These are phyloP conservation scores for Festucalex cinctus DNA, from an alignment of 2,113 vertebrate species.

Conservation along the genomic window DNA sequence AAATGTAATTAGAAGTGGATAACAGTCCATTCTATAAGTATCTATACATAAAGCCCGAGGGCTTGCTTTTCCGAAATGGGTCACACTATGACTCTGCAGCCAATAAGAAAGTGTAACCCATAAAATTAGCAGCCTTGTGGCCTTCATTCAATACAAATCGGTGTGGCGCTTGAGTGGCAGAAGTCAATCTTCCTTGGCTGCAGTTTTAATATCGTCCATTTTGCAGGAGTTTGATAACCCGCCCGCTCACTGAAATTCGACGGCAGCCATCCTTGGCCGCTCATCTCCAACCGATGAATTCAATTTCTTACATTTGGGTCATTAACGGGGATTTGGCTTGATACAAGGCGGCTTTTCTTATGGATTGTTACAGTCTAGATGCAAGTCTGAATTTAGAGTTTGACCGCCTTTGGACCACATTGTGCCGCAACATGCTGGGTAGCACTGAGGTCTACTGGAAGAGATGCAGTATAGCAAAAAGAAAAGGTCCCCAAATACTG, in stretches of 20 bases:
- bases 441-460: too few species aligned
- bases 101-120: slow-evolving; percentile 75
- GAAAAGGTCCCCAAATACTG: too few species aligned
- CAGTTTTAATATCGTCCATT: slow-evolving; percentile 80
- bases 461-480: too few species aligned
- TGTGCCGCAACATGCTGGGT: too few species aligned
- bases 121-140: slow-evolving; percentile 76
- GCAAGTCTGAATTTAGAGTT: too few species aligned
- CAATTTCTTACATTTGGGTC: slow-evolving; percentile 60
- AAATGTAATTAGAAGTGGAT: slow-evolving; percentile 85
- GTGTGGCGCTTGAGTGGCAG: slow-evolving; percentile 74
- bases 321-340: slow-evolving; percentile 55
- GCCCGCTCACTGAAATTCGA: slow-evolving; percentile 67
- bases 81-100: slow-evolving; percentile 73
- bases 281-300: slow-evolving; percentile 70
- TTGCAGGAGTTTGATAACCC: slow-evolving; percentile 66
- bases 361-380: too few species aligned
- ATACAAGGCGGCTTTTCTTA: slow-evolving; percentile 25
- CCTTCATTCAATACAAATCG: slow-evolving; percentile 78
- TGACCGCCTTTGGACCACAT: too few species aligned
- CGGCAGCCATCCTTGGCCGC: slow-evolving; percentile 53
- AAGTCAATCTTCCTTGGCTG: slow-evolving; percentile 78
- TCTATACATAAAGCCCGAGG: slow-evolving; percentile 74
- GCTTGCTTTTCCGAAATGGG: slow-evolving; percentile 72
- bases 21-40: slow-evolving; percentile 68